Percentiles rank a stretch among this genome's conserved stretches.
Conservation (phyloP, 1,140 invertebrate genomes). For the Conus betulinus region DNA sequence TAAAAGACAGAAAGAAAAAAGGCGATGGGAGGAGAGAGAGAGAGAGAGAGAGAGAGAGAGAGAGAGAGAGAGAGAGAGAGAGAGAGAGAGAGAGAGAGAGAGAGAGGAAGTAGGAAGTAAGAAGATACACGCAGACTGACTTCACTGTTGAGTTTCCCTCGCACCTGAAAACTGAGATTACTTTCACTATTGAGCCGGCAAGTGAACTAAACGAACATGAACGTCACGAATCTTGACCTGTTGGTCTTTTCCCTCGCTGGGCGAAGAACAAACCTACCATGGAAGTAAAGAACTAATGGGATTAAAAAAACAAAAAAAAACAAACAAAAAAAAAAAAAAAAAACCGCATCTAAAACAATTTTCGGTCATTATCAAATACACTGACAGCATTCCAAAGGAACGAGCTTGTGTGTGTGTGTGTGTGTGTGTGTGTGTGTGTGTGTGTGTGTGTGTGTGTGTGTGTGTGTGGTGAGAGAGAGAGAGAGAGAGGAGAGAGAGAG, state of each 20-base stretch:
- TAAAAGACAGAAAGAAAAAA: not conserved
- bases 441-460: not conserved
- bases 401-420: not conserved
- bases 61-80: not conserved
- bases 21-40: not conserved
- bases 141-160: no score
- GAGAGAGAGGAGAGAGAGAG: not conserved
- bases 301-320: no score
- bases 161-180: no score
- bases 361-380: no score
- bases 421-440: not conserved
- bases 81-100: slow-evolving; percentile 8
- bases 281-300: not conserved
- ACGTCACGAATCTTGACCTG: not conserved
- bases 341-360: no score
- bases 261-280: not conserved
- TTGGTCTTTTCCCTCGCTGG: not conserved
- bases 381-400: not conserved
- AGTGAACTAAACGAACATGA: not conserved
- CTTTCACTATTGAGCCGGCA: no score
- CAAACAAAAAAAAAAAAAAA: not conserved
- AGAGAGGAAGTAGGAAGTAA: not conserved
- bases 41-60: not conserved
- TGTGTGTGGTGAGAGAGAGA: not conserved
- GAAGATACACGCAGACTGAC: not conserved